Evolutionary conservation across 35 echinoderm and acorn worm species (phyloP).

Genomic region (Acanthaster planci): DNA sequence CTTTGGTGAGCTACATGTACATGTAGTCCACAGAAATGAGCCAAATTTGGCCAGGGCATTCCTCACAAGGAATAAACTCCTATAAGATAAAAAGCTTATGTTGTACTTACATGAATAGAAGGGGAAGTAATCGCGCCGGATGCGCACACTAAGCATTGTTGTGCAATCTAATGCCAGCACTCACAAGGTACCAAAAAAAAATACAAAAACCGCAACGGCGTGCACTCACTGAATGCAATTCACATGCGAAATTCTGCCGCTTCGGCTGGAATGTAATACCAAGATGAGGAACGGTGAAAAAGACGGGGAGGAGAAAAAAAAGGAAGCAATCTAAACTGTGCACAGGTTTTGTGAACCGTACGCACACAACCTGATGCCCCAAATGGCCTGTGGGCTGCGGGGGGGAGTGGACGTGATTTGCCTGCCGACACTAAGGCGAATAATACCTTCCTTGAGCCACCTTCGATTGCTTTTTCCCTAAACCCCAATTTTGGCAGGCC

Average conservation of each 20-base stretch:
- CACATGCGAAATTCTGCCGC: neutral
- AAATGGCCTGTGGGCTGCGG: neutral
- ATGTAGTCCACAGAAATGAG: too few relatives aligned
- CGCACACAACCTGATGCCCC: neutral
- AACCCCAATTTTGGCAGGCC: neutral
- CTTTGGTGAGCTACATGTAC: too few relatives aligned
- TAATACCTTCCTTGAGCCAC: too few relatives aligned
- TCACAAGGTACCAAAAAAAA: too few relatives aligned
- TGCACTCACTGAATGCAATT: neutral
- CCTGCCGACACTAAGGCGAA: neutral
- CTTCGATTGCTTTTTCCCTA: too few relatives aligned
- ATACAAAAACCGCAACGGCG: too few relatives aligned
- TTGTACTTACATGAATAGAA: conserved; percentile 12
- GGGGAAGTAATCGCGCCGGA: neutral
- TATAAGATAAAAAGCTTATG: neutral
- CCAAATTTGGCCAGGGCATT: too few relatives aligned
- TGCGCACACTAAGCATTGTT: neutral
- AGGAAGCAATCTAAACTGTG: too few relatives aligned
- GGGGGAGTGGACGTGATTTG: conserved; percentile 10
- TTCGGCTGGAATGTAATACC: neutral
- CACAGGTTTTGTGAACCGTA: neutral
- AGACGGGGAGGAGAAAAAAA: neutral
- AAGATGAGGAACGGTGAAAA: neutral
- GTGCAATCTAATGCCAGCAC: neutral
- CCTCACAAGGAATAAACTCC: too few relatives aligned